Evolutionary conservation across 2,797 vertebrate genomes (phyloP).

Genomic region (Cyclopterus lumpus): DNA sequence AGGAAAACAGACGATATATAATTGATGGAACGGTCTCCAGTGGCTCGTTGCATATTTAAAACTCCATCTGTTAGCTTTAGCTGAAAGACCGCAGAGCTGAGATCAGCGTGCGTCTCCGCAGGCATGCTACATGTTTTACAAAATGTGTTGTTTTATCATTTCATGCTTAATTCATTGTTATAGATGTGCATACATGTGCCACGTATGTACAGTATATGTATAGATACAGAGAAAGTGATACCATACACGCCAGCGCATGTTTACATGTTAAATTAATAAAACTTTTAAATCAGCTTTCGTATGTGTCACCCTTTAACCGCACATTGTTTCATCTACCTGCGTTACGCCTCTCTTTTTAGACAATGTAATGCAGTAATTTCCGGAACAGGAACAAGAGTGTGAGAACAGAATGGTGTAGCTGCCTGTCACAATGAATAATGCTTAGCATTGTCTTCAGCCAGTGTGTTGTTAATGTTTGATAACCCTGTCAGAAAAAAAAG

Average conservation of each 20-base stretch:
- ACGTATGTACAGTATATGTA: not conserved
- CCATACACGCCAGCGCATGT: not conserved
- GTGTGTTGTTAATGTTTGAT: not conserved
- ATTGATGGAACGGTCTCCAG: conserved; percentile 39
- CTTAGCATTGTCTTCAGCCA: not conserved
- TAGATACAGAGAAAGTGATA: not conserved
- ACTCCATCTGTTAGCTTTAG: conserved; percentile 43
- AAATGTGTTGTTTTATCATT: conserved; percentile 40
- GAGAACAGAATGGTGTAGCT: not conserved
- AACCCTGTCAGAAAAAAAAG: not conserved
- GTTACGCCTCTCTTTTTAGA: not conserved
- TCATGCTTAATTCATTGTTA: conserved; percentile 33
- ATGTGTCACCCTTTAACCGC: conserved; percentile 11
- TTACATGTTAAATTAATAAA: not conserved
- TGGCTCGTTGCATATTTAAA: conserved; percentile 53
- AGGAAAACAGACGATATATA: conserved; percentile 20
- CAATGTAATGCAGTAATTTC: conserved; percentile 1
- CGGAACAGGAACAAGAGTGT: conserved; percentile 1
- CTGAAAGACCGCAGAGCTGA: conserved; percentile 30
- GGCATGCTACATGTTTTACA: conserved; percentile 35
- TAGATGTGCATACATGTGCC: conserved; percentile 17
- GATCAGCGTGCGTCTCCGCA: conserved; percentile 16
- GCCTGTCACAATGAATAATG: not conserved
- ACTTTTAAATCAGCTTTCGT: conserved; percentile 12
- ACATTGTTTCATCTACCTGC: conserved; percentile 24